These are phyloP conservation scores for Leucania comma DNA, from an alignment of 2,888 invertebrate species.

Conservation along the genomic window DNA sequence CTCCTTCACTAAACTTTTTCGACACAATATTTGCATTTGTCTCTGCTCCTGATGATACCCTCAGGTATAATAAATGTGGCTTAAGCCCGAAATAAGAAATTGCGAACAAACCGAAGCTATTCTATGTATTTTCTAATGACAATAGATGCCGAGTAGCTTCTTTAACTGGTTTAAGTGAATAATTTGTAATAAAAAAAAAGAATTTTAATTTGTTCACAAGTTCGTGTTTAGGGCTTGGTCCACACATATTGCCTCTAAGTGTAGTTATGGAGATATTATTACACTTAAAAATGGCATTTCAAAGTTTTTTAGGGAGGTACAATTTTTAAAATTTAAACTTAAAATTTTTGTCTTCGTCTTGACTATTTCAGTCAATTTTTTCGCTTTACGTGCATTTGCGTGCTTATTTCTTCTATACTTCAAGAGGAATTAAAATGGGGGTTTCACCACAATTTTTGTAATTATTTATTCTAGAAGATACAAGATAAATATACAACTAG, in stretches of 20 bases:
- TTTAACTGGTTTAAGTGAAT: neutral
- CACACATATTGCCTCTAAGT: neutral
- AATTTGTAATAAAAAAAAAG: neutral
- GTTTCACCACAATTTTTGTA: neutral
- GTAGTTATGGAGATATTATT: neutral
- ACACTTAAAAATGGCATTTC: neutral
- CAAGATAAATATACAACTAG: neutral
- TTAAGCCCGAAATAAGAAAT: neutral
- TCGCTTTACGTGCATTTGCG: neutral
- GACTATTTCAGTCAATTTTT: neutral
- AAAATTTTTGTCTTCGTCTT: neutral
- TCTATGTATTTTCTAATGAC: neutral
- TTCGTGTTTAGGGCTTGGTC: neutral
- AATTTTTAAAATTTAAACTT: neutral
- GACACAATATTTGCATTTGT: neutral
- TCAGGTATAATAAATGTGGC: neutral
- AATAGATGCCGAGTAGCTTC: neutral
- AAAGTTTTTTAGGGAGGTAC: neutral
- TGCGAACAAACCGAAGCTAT: neutral
- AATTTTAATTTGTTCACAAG: neutral
- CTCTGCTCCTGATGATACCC: neutral
- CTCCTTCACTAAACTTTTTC: neutral
- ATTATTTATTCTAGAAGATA: neutral
- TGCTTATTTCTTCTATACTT: neutral
- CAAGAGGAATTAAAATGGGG: neutral